Percentiles rank a stretch among this genome's conserved stretches.
These are phyloP conservation scores for Pyralis farinalis DNA, from an alignment of 2,888 invertebrate genomes.

Conservation along the genomic window DNA sequence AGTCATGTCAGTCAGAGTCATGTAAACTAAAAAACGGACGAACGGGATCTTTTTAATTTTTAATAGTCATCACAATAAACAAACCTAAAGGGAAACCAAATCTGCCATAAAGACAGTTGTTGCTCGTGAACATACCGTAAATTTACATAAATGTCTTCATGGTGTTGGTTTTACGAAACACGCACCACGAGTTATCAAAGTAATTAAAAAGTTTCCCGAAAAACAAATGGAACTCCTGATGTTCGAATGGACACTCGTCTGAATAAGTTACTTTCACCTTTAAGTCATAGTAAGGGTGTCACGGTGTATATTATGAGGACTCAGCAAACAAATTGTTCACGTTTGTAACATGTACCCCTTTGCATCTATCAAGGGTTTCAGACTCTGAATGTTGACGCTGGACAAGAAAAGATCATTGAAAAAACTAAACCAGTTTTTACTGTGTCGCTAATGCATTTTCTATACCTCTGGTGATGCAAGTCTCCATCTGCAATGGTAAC, in stretches of 20 bases:
- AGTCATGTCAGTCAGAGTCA: too few species aligned
- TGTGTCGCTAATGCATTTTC: too few species aligned
- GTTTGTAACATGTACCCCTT: too few species aligned
- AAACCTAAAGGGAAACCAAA: slow-evolving; percentile 94
- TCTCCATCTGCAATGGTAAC: too few species aligned
- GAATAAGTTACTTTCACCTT: slow-evolving; percentile 99
- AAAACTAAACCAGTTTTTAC: too few species aligned
- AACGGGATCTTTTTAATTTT: slow-evolving; percentile 45
- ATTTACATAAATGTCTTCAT: slow-evolving; percentile 98
- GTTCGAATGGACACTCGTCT: slow-evolving; percentile 98
- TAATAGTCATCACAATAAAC: slow-evolving; percentile 83
- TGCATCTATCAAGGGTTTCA: too few species aligned
- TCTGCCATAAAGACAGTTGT: slow-evolving; percentile 99
- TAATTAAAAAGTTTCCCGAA: slow-evolving; percentile 97
- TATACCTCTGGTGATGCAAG: too few species aligned
- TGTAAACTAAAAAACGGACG: too few species aligned
- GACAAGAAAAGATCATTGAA: too few species aligned
- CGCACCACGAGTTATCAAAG: slow-evolving; percentile 98
- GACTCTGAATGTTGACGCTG: too few species aligned
- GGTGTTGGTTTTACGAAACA: slow-evolving; percentile 98
- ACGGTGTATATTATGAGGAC: too few species aligned
- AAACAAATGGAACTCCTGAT: slow-evolving; percentile 99
- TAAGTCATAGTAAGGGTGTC: slow-evolving; percentile 98
- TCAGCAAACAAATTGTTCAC: too few species aligned
- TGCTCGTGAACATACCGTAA: slow-evolving; percentile 98